A percentile compares a stretch with the other conserved stretches of the same genome.
Evolutionary conservation across 2,797 vertebrate genomes (phyloP).

Genomic region (Sebastolobus altivelis): DNA sequence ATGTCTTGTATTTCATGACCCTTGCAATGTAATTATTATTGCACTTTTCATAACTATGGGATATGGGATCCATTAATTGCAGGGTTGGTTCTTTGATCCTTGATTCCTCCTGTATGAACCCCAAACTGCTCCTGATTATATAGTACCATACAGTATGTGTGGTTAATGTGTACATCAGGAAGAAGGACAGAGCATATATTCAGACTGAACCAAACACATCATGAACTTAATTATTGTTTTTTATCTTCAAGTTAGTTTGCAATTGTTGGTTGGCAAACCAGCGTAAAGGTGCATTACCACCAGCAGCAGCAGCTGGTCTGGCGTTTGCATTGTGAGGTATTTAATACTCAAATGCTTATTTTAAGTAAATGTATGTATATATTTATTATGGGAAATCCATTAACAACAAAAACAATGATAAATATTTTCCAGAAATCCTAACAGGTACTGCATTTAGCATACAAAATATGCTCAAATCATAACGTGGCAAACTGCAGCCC

Average conservation of each 20-base stretch:
- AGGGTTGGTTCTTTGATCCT: not conserved
- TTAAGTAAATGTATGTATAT: no score
- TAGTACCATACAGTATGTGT: not conserved
- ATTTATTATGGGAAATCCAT: no score
- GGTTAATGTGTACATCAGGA: constrained; percentile 14
- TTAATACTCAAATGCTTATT: not conserved
- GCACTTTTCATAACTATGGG: constrained; percentile 10
- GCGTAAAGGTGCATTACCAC: not conserved
- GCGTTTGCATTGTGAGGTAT: not conserved
- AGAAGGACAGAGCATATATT: not conserved
- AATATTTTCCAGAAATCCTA: no score
- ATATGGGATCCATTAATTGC: constrained; percentile 28
- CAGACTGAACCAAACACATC: constrained; percentile 9
- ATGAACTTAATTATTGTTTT: constrained; percentile 42
- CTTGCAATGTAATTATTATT: not conserved
- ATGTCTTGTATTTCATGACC: not conserved
- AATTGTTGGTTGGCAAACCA: constrained; percentile 12
- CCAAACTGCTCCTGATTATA: constrained; percentile 22
- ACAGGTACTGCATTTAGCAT: no score
- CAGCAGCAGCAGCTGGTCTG: constrained; percentile 16
- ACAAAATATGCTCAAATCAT: no score
- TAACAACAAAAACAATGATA: no score
- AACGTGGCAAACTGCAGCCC: no score
- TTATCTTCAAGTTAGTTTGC: constrained; percentile 3
- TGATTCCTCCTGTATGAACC: constrained; percentile 30